phyloP scores from a whole-genome alignment of 2,797 vertebrate species.

The Mormyrops boulengeri region DNA sequence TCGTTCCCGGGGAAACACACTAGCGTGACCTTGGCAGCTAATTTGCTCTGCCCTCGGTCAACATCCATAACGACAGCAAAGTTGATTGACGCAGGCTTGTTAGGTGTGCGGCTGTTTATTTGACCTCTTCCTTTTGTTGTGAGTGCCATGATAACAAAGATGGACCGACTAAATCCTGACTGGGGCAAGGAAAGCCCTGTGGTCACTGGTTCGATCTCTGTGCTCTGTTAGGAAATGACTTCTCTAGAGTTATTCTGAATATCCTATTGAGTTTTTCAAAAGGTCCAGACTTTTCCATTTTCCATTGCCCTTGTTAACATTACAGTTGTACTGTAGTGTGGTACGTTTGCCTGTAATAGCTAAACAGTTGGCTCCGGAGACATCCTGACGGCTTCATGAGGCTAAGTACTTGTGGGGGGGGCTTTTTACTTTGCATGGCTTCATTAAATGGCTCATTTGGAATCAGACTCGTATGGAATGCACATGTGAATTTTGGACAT shows the following conservation, averaged over 20 bases:
- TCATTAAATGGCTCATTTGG: not conserved
- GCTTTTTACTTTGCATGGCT: not conserved
- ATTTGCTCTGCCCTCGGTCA: constrained; percentile 59
- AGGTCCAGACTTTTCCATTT: not conserved
- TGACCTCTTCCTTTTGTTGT: constrained; percentile 22
- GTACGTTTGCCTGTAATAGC: not conserved
- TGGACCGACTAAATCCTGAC: not conserved
- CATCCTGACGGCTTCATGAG: not conserved
- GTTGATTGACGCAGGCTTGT: constrained; percentile 34
- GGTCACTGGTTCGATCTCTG: not conserved
- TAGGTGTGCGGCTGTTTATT: constrained; percentile 32
- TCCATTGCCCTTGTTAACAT: constrained; percentile 17
- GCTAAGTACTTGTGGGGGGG: not conserved
- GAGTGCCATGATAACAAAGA: not conserved
- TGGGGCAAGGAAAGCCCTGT: not conserved
- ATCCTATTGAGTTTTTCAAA: not conserved
- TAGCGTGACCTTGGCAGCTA: constrained; percentile 71
- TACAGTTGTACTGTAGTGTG: not conserved
- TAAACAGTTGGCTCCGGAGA: not conserved
- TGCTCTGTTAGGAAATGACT: not conserved
- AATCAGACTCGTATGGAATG: not conserved
- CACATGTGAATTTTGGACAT: not conserved
- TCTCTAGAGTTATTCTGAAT: not conserved
- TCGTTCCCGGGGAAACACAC: constrained; percentile 57
- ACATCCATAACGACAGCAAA: constrained; percentile 48